Base-by-base conservation (phyloP, 2,113 vertebrate genomes). In the Seriola quinqueradiata region DNA sequence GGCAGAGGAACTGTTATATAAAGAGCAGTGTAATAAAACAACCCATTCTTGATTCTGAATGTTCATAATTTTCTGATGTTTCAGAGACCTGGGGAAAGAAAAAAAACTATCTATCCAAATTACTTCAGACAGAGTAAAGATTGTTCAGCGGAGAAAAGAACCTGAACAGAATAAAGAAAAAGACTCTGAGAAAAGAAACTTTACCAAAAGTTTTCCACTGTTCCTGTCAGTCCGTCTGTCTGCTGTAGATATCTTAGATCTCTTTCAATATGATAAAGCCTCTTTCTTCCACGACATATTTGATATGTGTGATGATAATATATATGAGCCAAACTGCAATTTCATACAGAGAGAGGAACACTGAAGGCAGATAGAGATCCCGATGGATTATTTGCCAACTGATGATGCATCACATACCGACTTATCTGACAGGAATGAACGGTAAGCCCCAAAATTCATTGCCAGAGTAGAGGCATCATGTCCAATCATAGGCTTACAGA, bases 301-400 rank as follows among this genome's bases (percentile, higher is more conserved):
- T 75, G 68, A 91, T 71, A 65, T 10, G 44, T 42, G 14, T 59
- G 5, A 72, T 57, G 36, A 32, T 80, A 65, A 89, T 73, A 63
- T 63, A 44, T 61, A 63, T 34, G 61, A 77, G 55, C 32, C 61
- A 77, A 81, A 64, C 72, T 16, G 65, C 36, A 81, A 77, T 76
- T 17, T 79, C 28, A 65, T 65, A 79, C 28, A 67, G 42, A 61
- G 16, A 69, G 60, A 83, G 19, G 34, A 70, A 64, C 46, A 75
- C 32, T 28, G 16, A 71, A 6, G 63, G 64, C 12, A 40, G 38
- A 64, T 54, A 79, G 68, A 75, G 50, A 82, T 63, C 80, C 79
- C 68, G 46, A 23, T 69, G 72, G 80, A 89, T 84, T 73, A 79
- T 75, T 83, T 79, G 66, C n/a, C 21, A 67, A 57, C 52, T 82